These are phyloP conservation scores for Camelus bactrianus DNA, from an alignment of 2,113 vertebrate genomes.

Conservation along the genomic window DNA sequence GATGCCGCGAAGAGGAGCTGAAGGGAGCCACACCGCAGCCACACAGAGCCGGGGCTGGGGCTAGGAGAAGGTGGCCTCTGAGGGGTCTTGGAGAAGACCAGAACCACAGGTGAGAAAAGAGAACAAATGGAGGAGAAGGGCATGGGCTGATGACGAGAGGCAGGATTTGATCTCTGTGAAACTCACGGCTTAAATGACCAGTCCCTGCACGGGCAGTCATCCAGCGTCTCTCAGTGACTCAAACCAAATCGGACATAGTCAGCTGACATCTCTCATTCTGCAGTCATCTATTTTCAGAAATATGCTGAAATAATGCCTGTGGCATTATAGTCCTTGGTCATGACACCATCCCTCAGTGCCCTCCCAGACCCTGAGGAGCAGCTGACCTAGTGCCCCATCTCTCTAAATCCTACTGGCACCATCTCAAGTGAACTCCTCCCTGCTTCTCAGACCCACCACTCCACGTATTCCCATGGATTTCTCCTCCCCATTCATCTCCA, in stretches of 20 bases:
- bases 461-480: neutral
- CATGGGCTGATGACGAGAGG: neutral
- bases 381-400: neutral
- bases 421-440: neutral
- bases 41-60: neutral
- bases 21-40: neutral
- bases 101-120: neutral
- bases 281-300: slow-evolving; percentile 8
- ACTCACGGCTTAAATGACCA: neutral
- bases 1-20: neutral
- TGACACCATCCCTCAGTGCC: neutral
- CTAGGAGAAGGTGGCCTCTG: neutral
- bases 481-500: neutral
- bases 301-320: neutral
- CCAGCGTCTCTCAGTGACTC: neutral
- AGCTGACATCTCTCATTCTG: neutral
- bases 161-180: neutral
- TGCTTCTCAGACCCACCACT: neutral
- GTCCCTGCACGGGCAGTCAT: neutral
- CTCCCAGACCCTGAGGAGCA: neutral
- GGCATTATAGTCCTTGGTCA: neutral
- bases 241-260: neutral
- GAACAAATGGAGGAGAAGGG: neutral
- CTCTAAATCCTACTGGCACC: neutral
- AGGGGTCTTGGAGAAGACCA: neutral